phyloP scores from a whole-genome alignment of 1,140 invertebrate species.

The Drosophila triauraria region DNA sequence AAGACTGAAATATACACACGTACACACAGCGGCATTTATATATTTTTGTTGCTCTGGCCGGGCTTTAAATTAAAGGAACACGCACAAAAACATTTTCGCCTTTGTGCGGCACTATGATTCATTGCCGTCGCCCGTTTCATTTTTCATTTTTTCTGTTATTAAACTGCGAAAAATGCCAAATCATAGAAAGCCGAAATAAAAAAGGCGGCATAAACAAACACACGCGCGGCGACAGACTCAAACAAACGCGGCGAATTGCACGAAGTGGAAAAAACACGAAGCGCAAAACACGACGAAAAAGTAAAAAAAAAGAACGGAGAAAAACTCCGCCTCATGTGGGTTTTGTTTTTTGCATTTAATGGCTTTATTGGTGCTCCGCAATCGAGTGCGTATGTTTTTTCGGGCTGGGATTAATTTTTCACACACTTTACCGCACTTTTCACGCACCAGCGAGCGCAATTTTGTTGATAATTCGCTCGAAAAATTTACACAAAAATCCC shows the following conservation, averaged over 20 bases:
- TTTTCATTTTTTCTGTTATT: slow-evolving; percentile 25
- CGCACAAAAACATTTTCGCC: slow-evolving; percentile 34
- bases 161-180: slow-evolving; percentile 63
- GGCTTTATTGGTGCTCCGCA: slow-evolving; percentile 13
- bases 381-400: slow-evolving; percentile 29
- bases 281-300: slow-evolving; percentile 76
- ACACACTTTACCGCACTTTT: slow-evolving; percentile 71
- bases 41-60: slow-evolving; percentile 9
- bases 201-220: slow-evolving; percentile 84
- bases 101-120: slow-evolving; percentile 50
- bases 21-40: slow-evolving; percentile 11
- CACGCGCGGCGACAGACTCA: slow-evolving; percentile 73
- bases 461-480: slow-evolving; percentile 74
- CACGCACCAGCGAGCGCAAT: slow-evolving; percentile 64
- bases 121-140: slow-evolving; percentile 24
- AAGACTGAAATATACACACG: slow-evolving; percentile 19
- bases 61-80: slow-evolving; percentile 31
- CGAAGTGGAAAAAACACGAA: slow-evolving; percentile 73
- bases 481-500: slow-evolving; percentile 75
- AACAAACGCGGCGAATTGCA: slow-evolving; percentile 77
- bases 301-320: slow-evolving; percentile 58
- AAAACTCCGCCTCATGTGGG: slow-evolving; percentile 64
- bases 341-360: slow-evolving; percentile 76
- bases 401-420: slow-evolving; percentile 51
- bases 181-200: slow-evolving; percentile 62